Conservation (phyloP, 2,888 invertebrate genomes). For the Teleiodes luculella region DNA sequence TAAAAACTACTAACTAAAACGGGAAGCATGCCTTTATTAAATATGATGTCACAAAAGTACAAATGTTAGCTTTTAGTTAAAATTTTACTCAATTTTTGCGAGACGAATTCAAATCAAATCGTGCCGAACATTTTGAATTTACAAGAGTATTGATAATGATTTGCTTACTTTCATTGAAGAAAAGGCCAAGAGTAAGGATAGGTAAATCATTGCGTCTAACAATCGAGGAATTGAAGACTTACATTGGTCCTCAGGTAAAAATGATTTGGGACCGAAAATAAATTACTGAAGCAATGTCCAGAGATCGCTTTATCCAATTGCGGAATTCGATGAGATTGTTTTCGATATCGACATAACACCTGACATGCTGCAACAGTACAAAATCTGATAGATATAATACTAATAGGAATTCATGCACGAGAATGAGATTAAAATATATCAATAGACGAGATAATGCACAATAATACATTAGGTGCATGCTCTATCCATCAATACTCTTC, state of each 20-base stretch:
- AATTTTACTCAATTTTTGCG: too few species aligned
- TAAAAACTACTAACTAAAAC: too few species aligned
- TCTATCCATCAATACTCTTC: constrained; percentile 14
- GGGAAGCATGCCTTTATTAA: too few species aligned
- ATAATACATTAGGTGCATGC: constrained; percentile 9
- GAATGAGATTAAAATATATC: constrained; percentile 18
- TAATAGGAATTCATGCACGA: constrained; percentile 18
- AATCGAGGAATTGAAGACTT: constrained; percentile 15
- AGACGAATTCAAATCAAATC: too few species aligned
- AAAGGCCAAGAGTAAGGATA: constrained; percentile 14
- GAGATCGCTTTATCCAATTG: constrained; percentile 14
- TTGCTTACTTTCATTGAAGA: constrained; percentile 15
- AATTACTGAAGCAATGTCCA: constrained; percentile 19
- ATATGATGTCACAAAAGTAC: too few species aligned
- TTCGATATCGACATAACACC: constrained; percentile 19
- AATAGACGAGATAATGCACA: constrained; percentile 14
- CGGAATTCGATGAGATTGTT: constrained; percentile 21
- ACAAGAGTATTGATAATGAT: constrained; percentile 11
- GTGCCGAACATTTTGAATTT: not conserved
- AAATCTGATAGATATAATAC: constrained; percentile 17
- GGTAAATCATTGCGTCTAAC: constrained; percentile 17
- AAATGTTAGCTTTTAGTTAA: too few species aligned
- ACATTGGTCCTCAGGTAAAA: constrained; percentile 14
- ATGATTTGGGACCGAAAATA: constrained; percentile 21
- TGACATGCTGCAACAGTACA: constrained; percentile 16